Evolutionary conservation across 2,797 vertebrate genomes (phyloP).

Genomic region (Rousettus madagascariensis): DNA sequence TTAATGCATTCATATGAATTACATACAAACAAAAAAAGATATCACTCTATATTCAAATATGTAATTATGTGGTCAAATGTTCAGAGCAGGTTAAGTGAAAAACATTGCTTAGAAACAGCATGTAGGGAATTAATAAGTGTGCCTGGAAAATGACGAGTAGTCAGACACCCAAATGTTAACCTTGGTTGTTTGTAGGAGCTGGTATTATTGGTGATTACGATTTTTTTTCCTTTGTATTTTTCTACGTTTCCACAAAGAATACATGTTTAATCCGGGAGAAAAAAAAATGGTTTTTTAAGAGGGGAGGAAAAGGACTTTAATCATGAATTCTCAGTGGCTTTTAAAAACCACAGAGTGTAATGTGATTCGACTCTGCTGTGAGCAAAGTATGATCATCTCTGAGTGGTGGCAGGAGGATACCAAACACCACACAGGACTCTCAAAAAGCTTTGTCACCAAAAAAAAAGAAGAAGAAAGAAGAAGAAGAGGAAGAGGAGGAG

Average conservation of each 20-base stretch:
- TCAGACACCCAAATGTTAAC: background rate
- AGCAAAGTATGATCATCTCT: background rate
- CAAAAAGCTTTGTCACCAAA: background rate
- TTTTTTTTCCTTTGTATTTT: background rate
- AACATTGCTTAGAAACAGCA: background rate
- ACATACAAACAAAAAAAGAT: background rate
- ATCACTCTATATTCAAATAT: background rate
- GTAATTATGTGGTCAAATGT: background rate
- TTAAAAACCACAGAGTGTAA: background rate
- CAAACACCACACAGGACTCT: background rate
- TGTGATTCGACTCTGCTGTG: background rate
- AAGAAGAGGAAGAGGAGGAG: too few species aligned
- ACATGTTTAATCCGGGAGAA: background rate
- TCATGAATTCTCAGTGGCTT: background rate
- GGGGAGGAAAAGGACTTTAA: background rate
- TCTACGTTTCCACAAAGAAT: conserved; percentile 5
- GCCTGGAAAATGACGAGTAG: background rate
- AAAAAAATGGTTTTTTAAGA: background rate
- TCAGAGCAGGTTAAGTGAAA: background rate
- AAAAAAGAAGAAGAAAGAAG: background rate
- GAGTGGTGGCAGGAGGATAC: background rate
- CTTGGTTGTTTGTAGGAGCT: background rate
- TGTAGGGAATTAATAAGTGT: background rate
- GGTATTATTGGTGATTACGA: background rate
- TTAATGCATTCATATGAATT: background rate